Evolutionary conservation across 2,888 invertebrate genomes (phyloP), one percentile per base, ranked within the genome.

Genomic region (Geotrupes spiniger): DNA sequence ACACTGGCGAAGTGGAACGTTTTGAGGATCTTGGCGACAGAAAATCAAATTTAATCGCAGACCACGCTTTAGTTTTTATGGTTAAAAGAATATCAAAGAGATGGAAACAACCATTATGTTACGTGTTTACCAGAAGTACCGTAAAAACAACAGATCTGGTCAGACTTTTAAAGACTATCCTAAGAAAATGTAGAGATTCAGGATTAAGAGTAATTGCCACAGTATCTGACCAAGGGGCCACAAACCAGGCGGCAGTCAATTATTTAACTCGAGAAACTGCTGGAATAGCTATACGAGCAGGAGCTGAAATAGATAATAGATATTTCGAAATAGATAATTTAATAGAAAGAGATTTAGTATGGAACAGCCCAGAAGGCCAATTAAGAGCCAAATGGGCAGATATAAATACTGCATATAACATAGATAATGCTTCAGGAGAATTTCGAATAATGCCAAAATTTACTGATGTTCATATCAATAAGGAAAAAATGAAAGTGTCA

Each of bases 181-280:
- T 39, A n/a, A 21, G 1, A 9, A 28, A 10, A 8, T 11, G 27
- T 14, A 10, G 16, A 8, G 12, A 12, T 5, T 11, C 15, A 2
- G 42, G 42, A 10, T 28, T 42, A 12, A 9, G 8, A n/a, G 10
- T 42, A 9, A 4, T 42, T 28, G 27, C n/a, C 15, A 29, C 31
- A 10, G 16, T 29, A 15, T 41, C 27, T 28, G 41, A 41, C 14
- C 41, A 41, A 15, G 41, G 28, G 5, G 28, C 41, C n/a, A 41
- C 26, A 28, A 41, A 41, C 28, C 27, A 28, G 4, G 29, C 28
- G 27, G 42, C 29, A 15, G n/a, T 42, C 8, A 29, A 28, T 14
- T 28, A 12, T 3, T 10, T 42, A 17, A n/a, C 29, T 15, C 14
- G 29, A 11, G 42, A 42, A 12, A 42, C 42, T n/a, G n/a, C n/a